Base-by-base conservation (phyloP, 1,140 invertebrate species). In the Onthophagus taurus region DNA sequence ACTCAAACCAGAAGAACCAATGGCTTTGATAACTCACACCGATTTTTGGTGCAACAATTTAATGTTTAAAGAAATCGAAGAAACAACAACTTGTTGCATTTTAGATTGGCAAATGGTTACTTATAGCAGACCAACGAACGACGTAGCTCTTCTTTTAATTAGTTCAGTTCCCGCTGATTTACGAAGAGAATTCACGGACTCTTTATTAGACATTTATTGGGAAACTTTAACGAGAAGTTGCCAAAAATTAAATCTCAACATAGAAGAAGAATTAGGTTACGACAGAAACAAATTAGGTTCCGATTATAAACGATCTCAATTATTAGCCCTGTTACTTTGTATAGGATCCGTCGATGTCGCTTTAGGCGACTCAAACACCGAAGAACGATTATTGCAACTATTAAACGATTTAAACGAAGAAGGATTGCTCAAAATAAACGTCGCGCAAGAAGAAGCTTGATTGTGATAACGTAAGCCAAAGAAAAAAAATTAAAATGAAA, bases 41-140 rank as follows among this genome's bases (percentile, higher is more conserved):
- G 85, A 87, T 55, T 87, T 86, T 58, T 87, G 83, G 83, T 83
- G 81, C 58, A 85, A 85, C 49, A 87, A 87, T 65, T 66, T 87
- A 5, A 68, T 85, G 42, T 86, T 88, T 53, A 66, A 70, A 21
- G 72, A 77, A 48, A 54, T 61, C 16, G 53, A 60, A 34, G 41
- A 43, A 11, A 11, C 4, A 14, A 49, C 46, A 38, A 64, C 66
- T 13, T 88, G 83, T 53, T 72, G 74, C 14, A 80, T 85, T 14
- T 61, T 88, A 12, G 83, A 86, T 58, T 88, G 83, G 83, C 83
- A 87, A 68, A 86, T 88, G 83, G 80, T 85, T 37, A 84, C 82
- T 0, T 77, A 83, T 45, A 83, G 81, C 41, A 66, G 78, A 45
- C 77, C 79, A 1, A 82, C 78, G n/a, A 85, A 86, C 54, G 85